A percentile compares a stretch with the other conserved stretches of the same genome.
phyloP scores from a whole-genome alignment of 2,888 invertebrate genomes.

The Pristionchus maxplancki region DNA sequence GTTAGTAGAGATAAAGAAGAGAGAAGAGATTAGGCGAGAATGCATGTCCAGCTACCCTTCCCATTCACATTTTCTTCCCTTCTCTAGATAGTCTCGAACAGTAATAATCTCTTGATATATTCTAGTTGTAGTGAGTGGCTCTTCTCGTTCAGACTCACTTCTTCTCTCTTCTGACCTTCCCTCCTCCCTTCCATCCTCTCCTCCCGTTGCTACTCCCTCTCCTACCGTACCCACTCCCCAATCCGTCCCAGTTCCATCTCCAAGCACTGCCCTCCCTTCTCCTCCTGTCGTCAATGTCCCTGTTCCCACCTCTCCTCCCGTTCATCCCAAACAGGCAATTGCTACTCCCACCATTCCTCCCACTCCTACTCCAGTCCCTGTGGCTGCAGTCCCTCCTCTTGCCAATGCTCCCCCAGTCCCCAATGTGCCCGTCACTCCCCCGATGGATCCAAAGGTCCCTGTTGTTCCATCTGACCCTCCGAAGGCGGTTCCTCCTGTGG shows the following conservation, averaged over 20 bases:
- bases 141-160: background rate
- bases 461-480: background rate
- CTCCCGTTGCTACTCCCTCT: slow-evolving; percentile 15
- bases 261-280: background rate
- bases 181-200: background rate
- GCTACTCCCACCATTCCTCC: background rate
- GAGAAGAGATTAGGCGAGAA: background rate
- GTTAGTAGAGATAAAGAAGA: background rate
- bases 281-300: background rate
- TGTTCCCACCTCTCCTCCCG: background rate
- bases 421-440: background rate
- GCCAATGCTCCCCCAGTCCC: background rate
- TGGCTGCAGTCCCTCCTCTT: background rate
- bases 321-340: background rate
- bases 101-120: background rate
- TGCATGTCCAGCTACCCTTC: background rate
- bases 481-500: background rate
- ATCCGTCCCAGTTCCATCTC: background rate
- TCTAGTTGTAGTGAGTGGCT: slow-evolving; percentile 6
- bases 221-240: slow-evolving; percentile 46
- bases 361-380: background rate
- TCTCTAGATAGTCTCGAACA: background rate
- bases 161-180: background rate
- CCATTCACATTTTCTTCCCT: background rate
- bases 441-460: background rate